Conservation (phyloP, 2,113 vertebrate species). For the Danio rerio region GRCz12tu NC_133181.1:62217501-62218000, state of each 20-base stretch:
- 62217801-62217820: constrained; percentile 77
- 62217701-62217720: no score
- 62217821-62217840: constrained; percentile 75
- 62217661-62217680: no score
- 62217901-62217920: constrained; percentile 69
- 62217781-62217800: constrained; percentile 55
- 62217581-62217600: no score
- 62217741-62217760: neutral
- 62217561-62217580: no score
- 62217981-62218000: no score
- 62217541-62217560: no score
- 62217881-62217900: constrained; percentile 72
- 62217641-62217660: no score
- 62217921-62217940: constrained; percentile 69
- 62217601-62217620: no score
- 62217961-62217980: constrained; percentile 77
- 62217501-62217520: constrained; percentile 38
- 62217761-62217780: constrained; percentile 20
- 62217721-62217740: neutral
- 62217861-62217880: constrained; percentile 65
- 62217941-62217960: constrained; percentile 72
- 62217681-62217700: no score
- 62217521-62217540: neutral
- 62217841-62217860: constrained; percentile 74
- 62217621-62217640: no score